phyloP scores from a whole-genome alignment of 2,113 vertebrate species.

The Geococcyx californianus region DNA sequence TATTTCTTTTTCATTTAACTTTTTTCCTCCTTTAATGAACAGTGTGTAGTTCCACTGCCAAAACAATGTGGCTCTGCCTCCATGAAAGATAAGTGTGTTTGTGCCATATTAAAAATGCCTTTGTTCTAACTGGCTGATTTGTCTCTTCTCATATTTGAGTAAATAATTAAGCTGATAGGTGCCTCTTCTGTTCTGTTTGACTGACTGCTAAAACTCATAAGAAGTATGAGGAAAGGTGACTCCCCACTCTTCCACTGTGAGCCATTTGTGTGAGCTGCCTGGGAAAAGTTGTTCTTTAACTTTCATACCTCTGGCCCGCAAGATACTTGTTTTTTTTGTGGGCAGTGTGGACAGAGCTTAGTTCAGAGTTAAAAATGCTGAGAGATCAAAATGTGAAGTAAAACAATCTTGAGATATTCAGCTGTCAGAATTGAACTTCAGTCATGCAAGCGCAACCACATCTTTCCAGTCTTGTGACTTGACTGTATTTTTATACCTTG shows the following conservation, averaged over 20 bases:
- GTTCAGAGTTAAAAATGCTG: neutral
- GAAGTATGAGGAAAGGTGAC: neutral
- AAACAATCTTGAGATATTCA: neutral
- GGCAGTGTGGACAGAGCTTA: neutral
- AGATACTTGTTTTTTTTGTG: neutral
- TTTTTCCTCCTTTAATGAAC: neutral
- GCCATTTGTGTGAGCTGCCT: fast-evolving
- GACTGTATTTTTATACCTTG: neutral
- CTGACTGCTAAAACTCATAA: neutral
- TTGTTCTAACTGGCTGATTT: neutral
- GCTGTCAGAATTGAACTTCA: neutral
- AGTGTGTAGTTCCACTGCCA: neutral
- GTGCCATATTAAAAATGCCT: neutral
- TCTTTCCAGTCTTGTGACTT: constrained; percentile 1
- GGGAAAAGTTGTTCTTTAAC: neutral
- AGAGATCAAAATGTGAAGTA: neutral
- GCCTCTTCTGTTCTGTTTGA: neutral
- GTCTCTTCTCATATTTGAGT: neutral
- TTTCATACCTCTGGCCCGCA: neutral
- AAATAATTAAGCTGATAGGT: neutral
- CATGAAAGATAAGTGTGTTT: neutral
- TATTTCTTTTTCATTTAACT: neutral
- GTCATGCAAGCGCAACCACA: neutral
- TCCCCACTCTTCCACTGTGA: neutral
- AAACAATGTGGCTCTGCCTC: neutral